Conservation (phyloP, 2,113 vertebrate genomes). For the Capricornis sumatraensis region DNA sequence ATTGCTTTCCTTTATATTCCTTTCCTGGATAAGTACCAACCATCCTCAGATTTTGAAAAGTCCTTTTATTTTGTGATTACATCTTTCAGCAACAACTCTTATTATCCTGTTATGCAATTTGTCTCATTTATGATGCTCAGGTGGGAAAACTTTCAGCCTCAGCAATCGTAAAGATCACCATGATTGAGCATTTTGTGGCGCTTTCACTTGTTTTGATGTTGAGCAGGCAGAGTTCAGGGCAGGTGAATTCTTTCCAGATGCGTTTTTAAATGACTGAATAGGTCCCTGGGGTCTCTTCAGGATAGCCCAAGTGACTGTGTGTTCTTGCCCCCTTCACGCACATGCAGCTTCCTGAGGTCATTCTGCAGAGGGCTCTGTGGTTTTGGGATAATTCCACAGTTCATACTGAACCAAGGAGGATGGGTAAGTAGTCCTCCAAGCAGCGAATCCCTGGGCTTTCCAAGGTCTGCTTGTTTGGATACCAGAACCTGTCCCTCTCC, state of each 20-base stretch:
- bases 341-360: neutral
- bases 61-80: slow-evolving; percentile 60
- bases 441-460: neutral
- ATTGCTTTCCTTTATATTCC: neutral
- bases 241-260: slow-evolving; percentile 49
- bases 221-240: slow-evolving; percentile 26
- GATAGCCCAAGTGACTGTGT: neutral
- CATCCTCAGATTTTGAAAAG: slow-evolving; percentile 30
- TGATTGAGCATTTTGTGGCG: neutral
- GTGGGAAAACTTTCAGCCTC: slow-evolving; percentile 4
- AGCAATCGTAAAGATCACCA: neutral
- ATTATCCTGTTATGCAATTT: slow-evolving; percentile 49
- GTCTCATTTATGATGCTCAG: slow-evolving; percentile 42
- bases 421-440: neutral
- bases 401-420: neutral
- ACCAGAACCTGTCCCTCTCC: neutral
- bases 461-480: neutral
- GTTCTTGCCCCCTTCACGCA: neutral
- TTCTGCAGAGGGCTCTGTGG: neutral
- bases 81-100: slow-evolving; percentile 48
- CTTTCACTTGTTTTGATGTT: slow-evolving; percentile 44
- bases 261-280: slow-evolving; percentile 8
- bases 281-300: neutral
- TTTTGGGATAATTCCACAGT: neutral
- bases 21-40: slow-evolving; percentile 44